Evolutionary conservation across 2,113 vertebrate genomes (phyloP), one percentile per base, ranked within the genome.

Genomic region (Gasterosteus nipponicus): DNA sequence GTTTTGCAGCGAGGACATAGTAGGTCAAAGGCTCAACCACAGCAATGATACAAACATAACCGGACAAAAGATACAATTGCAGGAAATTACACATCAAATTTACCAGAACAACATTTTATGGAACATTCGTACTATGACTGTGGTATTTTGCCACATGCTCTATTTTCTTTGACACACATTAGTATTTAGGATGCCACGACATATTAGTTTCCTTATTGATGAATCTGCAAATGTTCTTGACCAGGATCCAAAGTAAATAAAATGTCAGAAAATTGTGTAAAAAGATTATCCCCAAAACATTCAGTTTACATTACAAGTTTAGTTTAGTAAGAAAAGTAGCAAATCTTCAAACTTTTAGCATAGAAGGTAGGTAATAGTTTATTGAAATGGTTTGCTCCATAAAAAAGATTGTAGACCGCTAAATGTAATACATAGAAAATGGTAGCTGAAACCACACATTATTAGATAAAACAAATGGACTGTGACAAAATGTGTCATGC

Each of bases 81-180:
- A 66, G 77, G 70, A 80, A 85, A 33, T 38, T 41, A 0, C 11
- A 11, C 16, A 18, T 60, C 59, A 22, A 16, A 49, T 81, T 60
- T 39, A 72, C 61, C 57, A 70, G 64, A 86, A 56, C 7, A 44
- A 41, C 7, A 69, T 60, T 78, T 80, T 29, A 5, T 26, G 5
- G 18, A 29, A 41, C 0, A 2, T 75, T 54, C 8, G 11, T 11
- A 29, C 6, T 12, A 14, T 44, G 15, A 1, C n/a, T 5, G 16
- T 1, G 26, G 15, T 57, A 12, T 7, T 14, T 5, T 10, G 1
- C n/a, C 2, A n/a, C 53, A 4, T 51, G 10, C 9, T 19, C n/a
- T 54, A 15, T 44, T 22, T 42, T 26, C 35, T 57, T 18, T 65
- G 8, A 1, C 57, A 46, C 42, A 29, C 18, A 64, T 35, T 26